phyloP scores from a whole-genome alignment of 2,888 invertebrate species.

The Cosmorhoe ocellata region DNA sequence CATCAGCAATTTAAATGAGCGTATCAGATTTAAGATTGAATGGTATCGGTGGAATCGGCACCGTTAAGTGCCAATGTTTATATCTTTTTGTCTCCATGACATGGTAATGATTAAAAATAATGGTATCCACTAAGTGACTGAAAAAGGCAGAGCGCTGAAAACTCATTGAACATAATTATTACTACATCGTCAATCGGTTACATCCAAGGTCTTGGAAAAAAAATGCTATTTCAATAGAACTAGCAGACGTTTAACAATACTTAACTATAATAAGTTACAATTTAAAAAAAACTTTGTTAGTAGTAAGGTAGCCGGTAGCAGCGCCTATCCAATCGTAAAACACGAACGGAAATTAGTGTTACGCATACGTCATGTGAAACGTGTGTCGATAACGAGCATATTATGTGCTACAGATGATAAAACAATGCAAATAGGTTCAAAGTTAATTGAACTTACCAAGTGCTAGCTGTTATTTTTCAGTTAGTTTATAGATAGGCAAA shows the following conservation, averaged over 20 bases:
- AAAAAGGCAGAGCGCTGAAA: too few species aligned
- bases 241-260: too few species aligned
- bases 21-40: conserved; percentile 38
- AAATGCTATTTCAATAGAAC: too few species aligned
- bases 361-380: conserved; percentile 38
- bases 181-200: too few species aligned
- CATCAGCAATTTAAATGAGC: conserved; percentile 50
- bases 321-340: conserved; percentile 36
- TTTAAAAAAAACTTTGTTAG: too few species aligned
- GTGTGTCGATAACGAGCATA: conserved; percentile 36
- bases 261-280: too few species aligned
- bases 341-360: conserved; percentile 39
- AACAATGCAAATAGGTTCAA: conserved; percentile 34
- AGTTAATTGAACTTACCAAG: conserved; percentile 22
- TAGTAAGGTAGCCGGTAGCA: background rate
- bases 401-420: conserved; percentile 39
- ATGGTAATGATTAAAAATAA: conserved; percentile 3
- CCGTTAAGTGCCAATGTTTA: conserved; percentile 22
- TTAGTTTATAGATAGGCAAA: too few species aligned
- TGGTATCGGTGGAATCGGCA: conserved; percentile 32
- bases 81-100: conserved; percentile 7
- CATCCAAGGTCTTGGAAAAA: too few species aligned
- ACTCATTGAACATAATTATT: too few species aligned
- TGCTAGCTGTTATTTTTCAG: too few species aligned
- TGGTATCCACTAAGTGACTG: too few species aligned